phyloP scores from a whole-genome alignment of 2,113 vertebrate genomes.

The Erythrolamprus reginae region DNA sequence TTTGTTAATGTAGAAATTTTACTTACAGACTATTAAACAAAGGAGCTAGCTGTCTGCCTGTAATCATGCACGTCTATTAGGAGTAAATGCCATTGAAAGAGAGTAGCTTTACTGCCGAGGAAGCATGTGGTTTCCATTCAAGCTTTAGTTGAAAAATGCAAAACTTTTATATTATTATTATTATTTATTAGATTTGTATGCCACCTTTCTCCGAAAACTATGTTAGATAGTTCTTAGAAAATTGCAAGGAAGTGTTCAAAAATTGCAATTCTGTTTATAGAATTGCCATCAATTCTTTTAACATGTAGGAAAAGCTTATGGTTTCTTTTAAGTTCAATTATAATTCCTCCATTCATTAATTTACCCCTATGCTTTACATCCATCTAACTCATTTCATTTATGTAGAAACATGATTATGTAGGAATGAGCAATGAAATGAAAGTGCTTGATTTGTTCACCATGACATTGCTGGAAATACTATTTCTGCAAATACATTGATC shows the following conservation, averaged over 20 bases:
- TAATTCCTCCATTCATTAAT: slow-evolving; percentile 50
- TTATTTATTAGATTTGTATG: no score
- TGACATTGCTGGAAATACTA: slow-evolving; percentile 48
- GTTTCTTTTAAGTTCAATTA: slow-evolving; percentile 42
- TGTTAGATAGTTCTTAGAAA: background rate
- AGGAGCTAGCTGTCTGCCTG: no score
- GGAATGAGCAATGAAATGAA: slow-evolving; percentile 53
- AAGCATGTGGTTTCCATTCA: background rate
- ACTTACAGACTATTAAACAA: no score
- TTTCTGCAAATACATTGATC: slow-evolving; percentile 55
- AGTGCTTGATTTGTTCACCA: slow-evolving; percentile 46
- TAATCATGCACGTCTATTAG: no score
- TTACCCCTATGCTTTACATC: slow-evolving; percentile 37
- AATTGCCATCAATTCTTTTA: background rate
- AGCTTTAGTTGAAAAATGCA: background rate
- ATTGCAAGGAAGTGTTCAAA: background rate
- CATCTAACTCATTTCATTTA: slow-evolving; percentile 42
- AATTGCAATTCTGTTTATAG: background rate
- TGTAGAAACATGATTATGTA: slow-evolving; percentile 37
- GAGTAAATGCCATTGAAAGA: no score
- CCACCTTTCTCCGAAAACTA: no score
- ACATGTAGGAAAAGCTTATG: slow-evolving; percentile 19
- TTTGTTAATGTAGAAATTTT: no score
- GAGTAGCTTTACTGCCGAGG: no score
- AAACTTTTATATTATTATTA: no score